Evolutionary conservation across 2,888 invertebrate genomes (phyloP), one percentile per base, ranked within the genome.

Genomic region (Andrena hattorfiana): DNA sequence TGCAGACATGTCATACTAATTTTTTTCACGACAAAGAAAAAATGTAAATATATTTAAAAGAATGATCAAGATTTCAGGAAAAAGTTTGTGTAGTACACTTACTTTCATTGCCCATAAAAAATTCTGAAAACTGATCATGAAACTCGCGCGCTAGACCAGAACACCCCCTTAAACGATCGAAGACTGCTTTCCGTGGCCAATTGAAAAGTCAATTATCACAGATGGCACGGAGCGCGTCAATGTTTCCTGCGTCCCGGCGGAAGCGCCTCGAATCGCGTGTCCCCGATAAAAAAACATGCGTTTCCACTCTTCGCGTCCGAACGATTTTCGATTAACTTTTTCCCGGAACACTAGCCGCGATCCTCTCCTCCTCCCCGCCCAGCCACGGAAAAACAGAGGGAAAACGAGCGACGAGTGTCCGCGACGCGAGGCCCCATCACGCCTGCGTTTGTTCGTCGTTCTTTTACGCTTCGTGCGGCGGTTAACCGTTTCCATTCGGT

Each of bases 321-420:
- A n/a, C 48, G 59, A 67, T 75, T 75, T 68, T 75, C 67, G 51
- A 73, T 73, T 56, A 59, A 42, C 42, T 42, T 66, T 64, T 73
- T 66, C 28, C 8, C 13, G 8, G 28, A 4, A 28, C 16, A 32
- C n/a, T 13, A n/a, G 10, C 3, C 23, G 23, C 54, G 51, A 26
- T 7, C 4, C 48, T n/a, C 20, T 6, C 13, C 6, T 23, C 26
- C 10, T 49, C 3, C 3, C 42, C 16, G 20, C 28, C 16, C 8
- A 30, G 20, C 7, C 32, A 23, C 10, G 7, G 20, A 23, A 6
- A 35, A 54, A 32, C 32, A 32, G 2, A 3, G n/a, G 35, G 35
- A 56, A 54, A 54, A 42, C 8, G 20, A 16, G 23, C 23, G 42
- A 13, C 42, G 56, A 20, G 54, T 54, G 54, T n/a, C 7, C n/a